These are phyloP conservation scores for Gasterosteus nipponicus DNA, from an alignment of 2,113 vertebrate species.

Conservation along the genomic window DNA sequence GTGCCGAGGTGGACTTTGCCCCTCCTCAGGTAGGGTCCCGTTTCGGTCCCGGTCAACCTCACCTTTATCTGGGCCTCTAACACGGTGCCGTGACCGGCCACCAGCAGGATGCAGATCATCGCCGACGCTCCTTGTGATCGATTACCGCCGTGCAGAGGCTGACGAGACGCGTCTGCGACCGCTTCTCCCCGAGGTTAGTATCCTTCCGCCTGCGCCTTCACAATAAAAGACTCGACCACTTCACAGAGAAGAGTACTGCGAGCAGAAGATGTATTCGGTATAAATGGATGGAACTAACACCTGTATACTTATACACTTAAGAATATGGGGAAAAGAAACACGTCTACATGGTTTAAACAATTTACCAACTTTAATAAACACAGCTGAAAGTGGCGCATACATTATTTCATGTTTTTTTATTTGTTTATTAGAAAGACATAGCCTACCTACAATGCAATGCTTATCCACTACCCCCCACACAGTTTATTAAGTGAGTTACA, in stretches of 20 bases:
- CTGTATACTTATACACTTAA: neutral
- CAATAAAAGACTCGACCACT: slow-evolving; percentile 45
- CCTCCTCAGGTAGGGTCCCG: too few species aligned
- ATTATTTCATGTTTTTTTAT: slow-evolving; percentile 41
- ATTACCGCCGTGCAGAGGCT: rapidly evolving
- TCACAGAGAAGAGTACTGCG: too few species aligned
- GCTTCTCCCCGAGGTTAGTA: neutral
- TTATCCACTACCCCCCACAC: neutral
- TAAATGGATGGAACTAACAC: too few species aligned
- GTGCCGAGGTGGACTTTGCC: too few species aligned
- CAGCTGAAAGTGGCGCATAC: slow-evolving; percentile 23
- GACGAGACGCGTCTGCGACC: neutral
- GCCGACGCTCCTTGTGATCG: rapidly evolving
- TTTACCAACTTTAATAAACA: slow-evolving; percentile 48
- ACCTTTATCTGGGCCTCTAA: slow-evolving; percentile 85
- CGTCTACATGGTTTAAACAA: slow-evolving; percentile 12
- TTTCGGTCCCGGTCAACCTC: neutral
- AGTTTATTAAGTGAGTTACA: slow-evolving; percentile 55
- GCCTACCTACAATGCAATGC: slow-evolving; percentile 45
- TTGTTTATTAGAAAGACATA: slow-evolving; percentile 65
- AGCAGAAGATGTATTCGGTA: too few species aligned
- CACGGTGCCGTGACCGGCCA: slow-evolving; percentile 84
- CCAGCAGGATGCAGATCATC: slow-evolving; percentile 85
- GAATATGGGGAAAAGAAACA: neutral
- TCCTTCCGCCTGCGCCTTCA: slow-evolving; percentile 50